Evolutionary conservation across 2,888 invertebrate species (phyloP).

Genomic region (Didymodactylos carnosus): DNA sequence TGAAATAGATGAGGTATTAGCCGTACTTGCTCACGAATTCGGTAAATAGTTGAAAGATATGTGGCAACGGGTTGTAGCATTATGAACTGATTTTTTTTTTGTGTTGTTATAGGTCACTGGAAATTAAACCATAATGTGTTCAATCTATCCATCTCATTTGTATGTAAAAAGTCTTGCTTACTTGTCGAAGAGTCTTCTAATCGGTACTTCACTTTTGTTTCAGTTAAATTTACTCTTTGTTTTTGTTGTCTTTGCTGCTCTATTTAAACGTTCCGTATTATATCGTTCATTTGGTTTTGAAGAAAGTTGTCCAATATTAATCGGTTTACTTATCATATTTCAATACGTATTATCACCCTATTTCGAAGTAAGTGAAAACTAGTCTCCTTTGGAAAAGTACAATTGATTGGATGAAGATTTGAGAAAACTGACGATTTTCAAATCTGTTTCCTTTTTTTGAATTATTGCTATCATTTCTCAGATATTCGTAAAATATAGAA

Average conservation of each 20-base stretch:
- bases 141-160: constrained; percentile 8
- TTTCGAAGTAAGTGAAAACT: constrained; percentile 40
- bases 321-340: constrained; percentile 67
- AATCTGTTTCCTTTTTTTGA: not conserved
- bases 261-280: constrained; percentile 47
- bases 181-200: not conserved
- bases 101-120: too few species aligned
- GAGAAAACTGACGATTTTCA: too few species aligned
- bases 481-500: too few species aligned
- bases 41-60: too few species aligned
- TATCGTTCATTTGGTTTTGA: constrained; percentile 75
- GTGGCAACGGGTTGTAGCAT: too few species aligned
- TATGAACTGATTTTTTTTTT: too few species aligned
- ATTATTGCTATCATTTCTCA: not conserved
- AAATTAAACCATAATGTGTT: constrained; percentile 33
- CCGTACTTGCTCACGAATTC: constrained; percentile 81
- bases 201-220: not conserved
- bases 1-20: constrained; percentile 67
- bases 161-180: not conserved
- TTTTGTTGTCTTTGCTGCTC: constrained; percentile 44
- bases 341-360: constrained; percentile 79
- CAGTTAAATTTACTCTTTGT: constrained; percentile 46
- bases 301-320: constrained; percentile 57
- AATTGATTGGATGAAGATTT: too few species aligned
- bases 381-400: too few species aligned